phyloP scores from a whole-genome alignment of 2,113 vertebrate genomes.

The Baryphthengus martii region DNA sequence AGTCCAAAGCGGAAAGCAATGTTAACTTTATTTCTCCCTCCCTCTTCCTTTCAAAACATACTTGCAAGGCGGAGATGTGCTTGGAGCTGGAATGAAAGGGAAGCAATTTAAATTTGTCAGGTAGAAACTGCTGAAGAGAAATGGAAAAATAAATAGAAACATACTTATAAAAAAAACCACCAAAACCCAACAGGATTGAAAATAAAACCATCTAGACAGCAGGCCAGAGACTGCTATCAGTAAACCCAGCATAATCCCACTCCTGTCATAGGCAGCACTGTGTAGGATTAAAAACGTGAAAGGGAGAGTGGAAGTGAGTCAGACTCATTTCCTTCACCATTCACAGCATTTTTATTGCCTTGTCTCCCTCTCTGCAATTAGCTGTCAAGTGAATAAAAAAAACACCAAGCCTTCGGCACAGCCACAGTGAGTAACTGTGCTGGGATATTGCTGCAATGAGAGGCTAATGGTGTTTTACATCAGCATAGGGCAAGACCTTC shows the following conservation, averaged over 20 bases:
- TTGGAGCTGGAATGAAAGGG: neutral
- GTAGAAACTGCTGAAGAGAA: neutral
- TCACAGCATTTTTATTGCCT: slow-evolving; percentile 40
- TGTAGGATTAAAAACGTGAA: slow-evolving; percentile 32
- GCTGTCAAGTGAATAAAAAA: neutral
- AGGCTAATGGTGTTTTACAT: neutral
- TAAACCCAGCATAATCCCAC: slow-evolving; percentile 28
- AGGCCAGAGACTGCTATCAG: slow-evolving; percentile 5
- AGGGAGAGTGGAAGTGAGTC: slow-evolving; percentile 53
- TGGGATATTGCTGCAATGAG: neutral
- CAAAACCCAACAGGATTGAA: neutral
- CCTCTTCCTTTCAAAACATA: neutral
- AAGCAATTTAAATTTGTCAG: neutral
- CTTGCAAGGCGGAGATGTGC: slow-evolving; percentile 24
- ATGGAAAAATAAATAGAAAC: neutral
- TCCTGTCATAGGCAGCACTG: slow-evolving; percentile 5
- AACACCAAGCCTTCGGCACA: neutral
- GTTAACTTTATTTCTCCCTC: neutral
- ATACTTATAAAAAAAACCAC: neutral
- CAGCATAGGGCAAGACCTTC: neutral
- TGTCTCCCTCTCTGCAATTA: neutral
- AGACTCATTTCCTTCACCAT: slow-evolving; percentile 50
- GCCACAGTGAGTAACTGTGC: neutral
- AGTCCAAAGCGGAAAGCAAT: neutral
- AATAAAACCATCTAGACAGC: slow-evolving; percentile 13